phyloP scores from a whole-genome alignment of 1,140 invertebrate genomes.

The Drosophila ironensis region DNA sequence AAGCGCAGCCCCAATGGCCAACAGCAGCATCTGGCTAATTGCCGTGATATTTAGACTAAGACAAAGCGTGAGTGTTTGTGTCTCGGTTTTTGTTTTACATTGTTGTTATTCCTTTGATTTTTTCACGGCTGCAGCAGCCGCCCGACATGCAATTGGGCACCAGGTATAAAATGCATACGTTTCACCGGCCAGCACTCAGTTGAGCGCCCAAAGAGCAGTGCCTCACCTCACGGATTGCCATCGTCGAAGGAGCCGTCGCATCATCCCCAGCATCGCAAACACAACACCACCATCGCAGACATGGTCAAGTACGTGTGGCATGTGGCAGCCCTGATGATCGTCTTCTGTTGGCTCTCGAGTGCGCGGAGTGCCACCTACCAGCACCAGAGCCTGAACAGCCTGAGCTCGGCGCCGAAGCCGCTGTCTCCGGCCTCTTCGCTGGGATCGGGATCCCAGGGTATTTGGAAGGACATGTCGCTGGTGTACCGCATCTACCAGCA shows the following conservation, averaged over 20 bases:
- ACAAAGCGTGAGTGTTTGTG: conserved; percentile 56
- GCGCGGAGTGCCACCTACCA: conserved; percentile 70
- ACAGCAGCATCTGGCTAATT: conserved; percentile 60
- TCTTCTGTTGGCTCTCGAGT: conserved; percentile 66
- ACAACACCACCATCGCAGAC: conserved; percentile 24
- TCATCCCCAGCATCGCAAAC: conserved; percentile 1
- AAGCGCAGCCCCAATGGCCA: conserved; percentile 65
- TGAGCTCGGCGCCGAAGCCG: conserved; percentile 15
- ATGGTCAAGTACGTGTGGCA: conserved; percentile 78
- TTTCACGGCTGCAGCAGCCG: conserved; percentile 64
- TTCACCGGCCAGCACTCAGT: conserved; percentile 65
- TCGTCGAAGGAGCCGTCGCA: conserved; percentile 20
- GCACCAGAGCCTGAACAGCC: conserved; percentile 54
- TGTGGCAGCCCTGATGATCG: conserved; percentile 66
- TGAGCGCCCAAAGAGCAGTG: conserved; percentile 52
- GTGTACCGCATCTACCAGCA: conserved; percentile 86
- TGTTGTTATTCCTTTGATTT: neutral
- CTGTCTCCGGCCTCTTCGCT: neutral
- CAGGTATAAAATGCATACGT: conserved; percentile 75
- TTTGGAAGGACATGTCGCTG: conserved; percentile 76
- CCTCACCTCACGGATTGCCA: conserved; percentile 32
- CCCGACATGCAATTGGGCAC: conserved; percentile 65
- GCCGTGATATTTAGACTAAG: conserved; percentile 79
- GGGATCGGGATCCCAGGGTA: conserved; percentile 15
- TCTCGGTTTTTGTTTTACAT: conserved; percentile 15